These are phyloP conservation scores for Venustoraphidia nigricollis DNA, from an alignment of 2,888 invertebrate species.

Conservation along the genomic window DNA sequence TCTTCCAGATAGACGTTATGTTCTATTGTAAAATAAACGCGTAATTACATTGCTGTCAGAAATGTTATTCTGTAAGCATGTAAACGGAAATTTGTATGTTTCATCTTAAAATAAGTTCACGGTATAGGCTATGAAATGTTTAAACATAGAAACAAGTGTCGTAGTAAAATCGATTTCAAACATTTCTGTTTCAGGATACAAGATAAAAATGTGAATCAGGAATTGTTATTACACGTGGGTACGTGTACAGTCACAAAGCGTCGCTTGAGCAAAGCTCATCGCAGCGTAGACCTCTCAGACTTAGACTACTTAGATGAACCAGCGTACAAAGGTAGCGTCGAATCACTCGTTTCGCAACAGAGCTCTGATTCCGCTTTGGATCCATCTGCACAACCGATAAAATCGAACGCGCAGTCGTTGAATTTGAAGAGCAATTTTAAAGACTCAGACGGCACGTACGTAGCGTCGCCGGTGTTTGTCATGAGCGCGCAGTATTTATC, in stretches of 20 bases:
- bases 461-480: constrained; percentile 23
- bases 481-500: background rate
- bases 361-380: constrained; percentile 27
- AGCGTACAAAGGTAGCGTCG: constrained; percentile 34
- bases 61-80: too few species aligned
- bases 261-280: constrained; percentile 22
- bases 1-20: too few species aligned
- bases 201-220: too few species aligned
- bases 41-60: too few species aligned
- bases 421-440: background rate
- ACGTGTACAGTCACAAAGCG: constrained; percentile 23
- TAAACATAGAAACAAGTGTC: too few species aligned
- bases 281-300: constrained; percentile 24
- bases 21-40: too few species aligned
- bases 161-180: too few species aligned
- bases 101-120: too few species aligned
- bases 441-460: constrained; percentile 20
- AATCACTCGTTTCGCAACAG: constrained; percentile 34
- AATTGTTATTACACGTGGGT: constrained; percentile 19
- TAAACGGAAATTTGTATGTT: too few species aligned
- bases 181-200: too few species aligned
- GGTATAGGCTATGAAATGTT: too few species aligned
- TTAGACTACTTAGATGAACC: constrained; percentile 13
- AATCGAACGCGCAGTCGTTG: constrained; percentile 7
- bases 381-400: constrained; percentile 15